phyloP scores from a whole-genome alignment of 2,888 invertebrate genomes.

The Drosophila limbata region DNA sequence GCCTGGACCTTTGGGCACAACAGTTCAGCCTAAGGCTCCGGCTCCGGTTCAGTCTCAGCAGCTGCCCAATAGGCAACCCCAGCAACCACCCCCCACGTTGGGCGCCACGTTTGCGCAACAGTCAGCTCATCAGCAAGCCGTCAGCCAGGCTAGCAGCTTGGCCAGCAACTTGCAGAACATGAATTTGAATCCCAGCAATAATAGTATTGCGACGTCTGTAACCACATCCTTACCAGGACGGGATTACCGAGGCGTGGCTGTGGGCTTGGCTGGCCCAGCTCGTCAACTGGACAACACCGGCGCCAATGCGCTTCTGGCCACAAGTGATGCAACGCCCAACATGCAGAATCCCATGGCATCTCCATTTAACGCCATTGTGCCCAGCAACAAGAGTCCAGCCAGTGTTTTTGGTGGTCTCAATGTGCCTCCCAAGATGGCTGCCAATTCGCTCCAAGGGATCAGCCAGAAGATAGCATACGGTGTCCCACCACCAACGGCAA shows the following conservation, averaged over 20 bases:
- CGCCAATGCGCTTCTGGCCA: constrained; percentile 31
- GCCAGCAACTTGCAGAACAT: constrained; percentile 73
- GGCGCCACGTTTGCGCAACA: constrained; percentile 9
- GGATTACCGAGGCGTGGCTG: constrained; percentile 63
- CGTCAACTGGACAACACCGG: constrained; percentile 16
- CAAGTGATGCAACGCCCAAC: constrained; percentile 16
- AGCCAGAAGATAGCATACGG: constrained; percentile 37
- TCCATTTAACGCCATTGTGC: constrained; percentile 48
- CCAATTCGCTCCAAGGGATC: constrained; percentile 4
- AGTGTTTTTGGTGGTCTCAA: constrained; percentile 48
- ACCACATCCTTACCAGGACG: constrained; percentile 14
- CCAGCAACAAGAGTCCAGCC: constrained; percentile 43
- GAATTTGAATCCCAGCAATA: constrained; percentile 63
- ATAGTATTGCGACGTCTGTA: constrained; percentile 26
- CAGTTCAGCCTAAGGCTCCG: not conserved
- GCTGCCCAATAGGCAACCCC: not conserved
- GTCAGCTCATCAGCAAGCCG: not conserved
- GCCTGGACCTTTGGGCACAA: constrained; percentile 29
- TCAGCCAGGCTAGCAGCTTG: constrained; percentile 43
- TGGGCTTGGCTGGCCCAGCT: constrained; percentile 16
- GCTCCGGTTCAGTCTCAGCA: not conserved
- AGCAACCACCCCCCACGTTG: constrained; percentile 8
- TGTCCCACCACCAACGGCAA: constrained; percentile 7
- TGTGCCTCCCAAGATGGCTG: constrained; percentile 5
- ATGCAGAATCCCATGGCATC: constrained; percentile 50